phyloP scores from a whole-genome alignment of 2,888 invertebrate genomes.

The Deilephila porcellus region DNA sequence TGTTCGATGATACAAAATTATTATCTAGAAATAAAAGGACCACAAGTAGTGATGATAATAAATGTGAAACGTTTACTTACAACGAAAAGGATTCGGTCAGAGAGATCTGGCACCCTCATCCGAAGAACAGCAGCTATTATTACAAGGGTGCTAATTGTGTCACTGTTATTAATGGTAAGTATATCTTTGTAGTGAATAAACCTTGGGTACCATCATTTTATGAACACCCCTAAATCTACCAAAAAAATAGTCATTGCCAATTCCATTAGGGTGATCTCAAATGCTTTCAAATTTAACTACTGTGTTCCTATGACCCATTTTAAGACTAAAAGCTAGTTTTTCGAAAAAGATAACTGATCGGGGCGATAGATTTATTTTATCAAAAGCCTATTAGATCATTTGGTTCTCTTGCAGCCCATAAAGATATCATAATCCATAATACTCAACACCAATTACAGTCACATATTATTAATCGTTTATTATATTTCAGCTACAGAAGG shows the following conservation, averaged over 20 bases:
- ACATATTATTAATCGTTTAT: background rate
- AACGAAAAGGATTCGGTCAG: slow-evolving; percentile 41
- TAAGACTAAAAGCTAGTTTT: too few relatives aligned
- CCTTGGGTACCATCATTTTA: too few relatives aligned
- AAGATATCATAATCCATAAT: too few relatives aligned
- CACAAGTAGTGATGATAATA: slow-evolving; percentile 48
- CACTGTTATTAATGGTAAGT: slow-evolving; percentile 68
- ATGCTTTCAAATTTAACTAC: too few relatives aligned
- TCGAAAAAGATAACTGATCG: too few relatives aligned
- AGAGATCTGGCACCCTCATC: slow-evolving; percentile 62
- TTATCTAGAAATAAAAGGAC: slow-evolving; percentile 52
- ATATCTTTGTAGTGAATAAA: background rate
- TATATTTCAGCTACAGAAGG: slow-evolving; percentile 61
- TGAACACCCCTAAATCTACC: too few relatives aligned
- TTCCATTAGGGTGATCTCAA: too few relatives aligned
- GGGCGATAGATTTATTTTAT: too few relatives aligned
- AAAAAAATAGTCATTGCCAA: too few relatives aligned
- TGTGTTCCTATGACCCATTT: too few relatives aligned
- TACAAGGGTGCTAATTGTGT: slow-evolving; percentile 67
- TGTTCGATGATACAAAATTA: slow-evolving; percentile 42
- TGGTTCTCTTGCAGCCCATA: too few relatives aligned
- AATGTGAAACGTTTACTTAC: slow-evolving; percentile 59
- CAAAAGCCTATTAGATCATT: too few relatives aligned
- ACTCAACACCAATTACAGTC: background rate
- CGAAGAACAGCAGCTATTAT: slow-evolving; percentile 56